Evolutionary conservation across 2,888 invertebrate species (phyloP), one percentile per base, ranked within the genome.

Genomic region (Phalangium opilio): DNA sequence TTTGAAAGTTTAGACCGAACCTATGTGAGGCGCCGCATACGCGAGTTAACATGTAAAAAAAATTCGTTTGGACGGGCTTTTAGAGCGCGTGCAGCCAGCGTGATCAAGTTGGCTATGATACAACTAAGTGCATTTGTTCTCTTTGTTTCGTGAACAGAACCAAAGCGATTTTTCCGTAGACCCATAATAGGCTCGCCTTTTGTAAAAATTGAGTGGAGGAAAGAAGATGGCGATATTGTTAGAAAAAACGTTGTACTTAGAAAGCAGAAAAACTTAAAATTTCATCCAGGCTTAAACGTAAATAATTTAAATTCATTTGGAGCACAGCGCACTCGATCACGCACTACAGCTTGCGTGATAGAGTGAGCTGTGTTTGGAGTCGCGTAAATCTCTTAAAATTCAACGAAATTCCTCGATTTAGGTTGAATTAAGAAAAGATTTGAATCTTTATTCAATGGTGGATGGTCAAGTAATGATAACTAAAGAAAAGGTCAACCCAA

Each of bases 271-370:
- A 27, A 21, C 33, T 15, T 51, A 14, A 40, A 46, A 12, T 51
- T 51, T 20, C 51, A 48, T 34, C 51, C 51, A 18, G 51, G 51
- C n/a, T 36, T 51, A 11, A 48, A 51, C 41, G 51, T 51, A 45
- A 46, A 48, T 15, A 3, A 38, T 38, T 1, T 38, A 3, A 18
- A 38, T 18, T 12, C 14, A 38, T 38, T 8, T 38, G 2, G n/a
- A 34, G 14, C 12, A 34, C 3, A 34, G 4, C 35, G 11, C 34
- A 12, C 14, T n/a, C 3, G 35, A 34, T 34, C 14, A n/a, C 14
- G n/a, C 35, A 34, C 5, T n/a, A 34, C 3, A 34, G 14, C 12
- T 3, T 34, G 35, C 14, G 5, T n/a, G 14, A 34, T 34, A 34
- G 12, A 33, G 35, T n/a, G 1, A 34, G n/a, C n/a, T n/a, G n/a